Evolutionary conservation across 2,888 invertebrate species (phyloP), one percentile per base, ranked within the genome.

Genomic region (Leptogaster cylindrica): DNA sequence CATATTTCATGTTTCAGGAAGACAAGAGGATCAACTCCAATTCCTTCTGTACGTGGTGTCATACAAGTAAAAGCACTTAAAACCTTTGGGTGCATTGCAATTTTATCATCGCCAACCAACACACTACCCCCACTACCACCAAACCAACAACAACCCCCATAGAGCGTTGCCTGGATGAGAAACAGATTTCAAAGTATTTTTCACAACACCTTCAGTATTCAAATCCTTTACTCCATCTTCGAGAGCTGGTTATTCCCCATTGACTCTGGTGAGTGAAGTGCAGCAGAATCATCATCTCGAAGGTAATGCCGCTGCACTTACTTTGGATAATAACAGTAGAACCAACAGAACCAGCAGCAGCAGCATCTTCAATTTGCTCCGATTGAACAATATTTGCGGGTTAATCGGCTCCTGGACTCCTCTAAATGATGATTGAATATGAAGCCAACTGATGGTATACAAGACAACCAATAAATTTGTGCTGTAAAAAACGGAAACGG

Each of bases 51-150:
- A 52, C 33, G 52, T 52, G 33, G 31, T 18, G 16, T 41, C 28
- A 16, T 28, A 52, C 52, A 52, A 28, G 52, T 18, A 52, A 52
- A 52, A 52, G 52, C 52, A 28, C 52, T 52, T 52, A 52, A 52
- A 27, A 28, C 31, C n/a, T 33, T 31, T n/a, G n/a, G 18, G 31
- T 31, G 31, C 52, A 52, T 18, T 52, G 18, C 18, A 20, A 31
- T 31, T 33, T 27, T 3, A 31, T 31, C 28, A 31, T n/a, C 31
- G 31, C n/a, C n/a, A 31, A 31, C 28, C 28, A 52, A 18, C 8
- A 33, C 33, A 27, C 23, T 31, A 7, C 33, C 18, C 6, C 3
- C 14, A 12, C 10, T 12, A 18, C 0, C 12, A 41, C 16, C 16
- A 41, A 14, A 8, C 16, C 16, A 8, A 41, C 18, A 41, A 18